These are phyloP conservation scores for Andrena flavipes DNA, from an alignment of 2,888 invertebrate species.

Conservation along the genomic window DNA sequence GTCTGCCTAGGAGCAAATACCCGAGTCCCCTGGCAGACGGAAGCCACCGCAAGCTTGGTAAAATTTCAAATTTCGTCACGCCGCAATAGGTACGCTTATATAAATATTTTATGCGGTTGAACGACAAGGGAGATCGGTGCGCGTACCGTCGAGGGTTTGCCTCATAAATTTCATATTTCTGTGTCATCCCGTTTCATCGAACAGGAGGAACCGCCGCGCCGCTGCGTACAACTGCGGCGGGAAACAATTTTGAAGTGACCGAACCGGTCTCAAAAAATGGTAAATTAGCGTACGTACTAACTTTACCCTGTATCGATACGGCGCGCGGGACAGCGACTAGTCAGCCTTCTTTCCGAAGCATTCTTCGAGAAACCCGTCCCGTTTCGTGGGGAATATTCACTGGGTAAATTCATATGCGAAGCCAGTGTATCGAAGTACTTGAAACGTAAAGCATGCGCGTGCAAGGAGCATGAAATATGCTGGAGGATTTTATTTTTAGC, in stretches of 20 bases:
- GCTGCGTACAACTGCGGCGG: neutral
- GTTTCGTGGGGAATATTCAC: neutral
- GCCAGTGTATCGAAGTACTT: neutral
- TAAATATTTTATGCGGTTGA: conserved; percentile 68
- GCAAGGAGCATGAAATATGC: neutral
- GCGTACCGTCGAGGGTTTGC: conserved; percentile 20
- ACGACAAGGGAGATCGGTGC: conserved; percentile 43
- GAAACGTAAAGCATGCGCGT: conserved; percentile 11
- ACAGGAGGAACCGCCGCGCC: neutral
- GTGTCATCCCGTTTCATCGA: conserved; percentile 37
- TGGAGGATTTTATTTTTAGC: neutral
- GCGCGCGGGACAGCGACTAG: neutral
- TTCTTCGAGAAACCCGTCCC: neutral
- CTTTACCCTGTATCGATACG: neutral
- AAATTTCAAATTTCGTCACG: conserved; percentile 69
- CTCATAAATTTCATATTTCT: conserved; percentile 56
- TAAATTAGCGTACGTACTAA: neutral
- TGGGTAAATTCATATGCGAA: neutral
- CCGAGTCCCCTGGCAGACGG: conserved; percentile 2
- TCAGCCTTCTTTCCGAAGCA: neutral
- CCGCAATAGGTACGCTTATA: conserved; percentile 57
- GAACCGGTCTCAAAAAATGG: neutral
- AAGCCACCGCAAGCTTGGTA: conserved; percentile 47
- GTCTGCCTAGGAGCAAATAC: conserved; percentile 46
- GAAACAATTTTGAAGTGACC: neutral